Evolutionary conservation across 2,888 invertebrate species (phyloP).

Genomic region (Leptarthrus brevirostris): DNA sequence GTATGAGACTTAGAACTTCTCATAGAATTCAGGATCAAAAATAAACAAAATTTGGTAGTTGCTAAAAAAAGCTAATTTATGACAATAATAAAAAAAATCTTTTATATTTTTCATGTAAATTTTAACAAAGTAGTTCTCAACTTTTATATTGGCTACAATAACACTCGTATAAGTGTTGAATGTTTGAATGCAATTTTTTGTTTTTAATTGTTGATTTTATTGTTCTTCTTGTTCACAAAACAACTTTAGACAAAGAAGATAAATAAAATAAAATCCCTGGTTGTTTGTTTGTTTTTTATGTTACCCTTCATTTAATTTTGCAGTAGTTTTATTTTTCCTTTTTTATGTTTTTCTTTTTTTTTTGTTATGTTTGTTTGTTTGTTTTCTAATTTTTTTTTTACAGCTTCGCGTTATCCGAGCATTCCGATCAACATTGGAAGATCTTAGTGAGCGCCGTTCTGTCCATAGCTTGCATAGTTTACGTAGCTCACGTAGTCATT

Average conservation of each 20-base stretch:
- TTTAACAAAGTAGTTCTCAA: no score
- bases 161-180: neutral
- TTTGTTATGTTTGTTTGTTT: slow-evolving; percentile 57
- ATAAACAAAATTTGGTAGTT: no score
- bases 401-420: slow-evolving; percentile 99
- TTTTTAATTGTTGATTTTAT: slow-evolving; percentile 38
- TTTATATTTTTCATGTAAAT: no score
- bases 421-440: slow-evolving; percentile 99
- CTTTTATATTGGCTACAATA: no score
- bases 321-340: slow-evolving; percentile 56
- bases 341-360: slow-evolving; percentile 60
- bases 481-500: slow-evolving; percentile 82
- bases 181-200: neutral
- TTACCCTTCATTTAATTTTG: no score
- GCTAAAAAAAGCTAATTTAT: no score
- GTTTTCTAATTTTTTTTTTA: slow-evolving; percentile 71
- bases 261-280: slow-evolving; percentile 48
- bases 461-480: slow-evolving; percentile 96
- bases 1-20: no score
- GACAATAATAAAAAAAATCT: no score
- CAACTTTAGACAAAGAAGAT: slow-evolving; percentile 10
- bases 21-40: no score
- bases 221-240: neutral
- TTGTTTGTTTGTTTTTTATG: slow-evolving; percentile 53
- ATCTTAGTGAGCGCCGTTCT: slow-evolving; percentile 98